Base-by-base conservation (phyloP, 2,797 vertebrate genomes). In the Podarcis siculus region DNA sequence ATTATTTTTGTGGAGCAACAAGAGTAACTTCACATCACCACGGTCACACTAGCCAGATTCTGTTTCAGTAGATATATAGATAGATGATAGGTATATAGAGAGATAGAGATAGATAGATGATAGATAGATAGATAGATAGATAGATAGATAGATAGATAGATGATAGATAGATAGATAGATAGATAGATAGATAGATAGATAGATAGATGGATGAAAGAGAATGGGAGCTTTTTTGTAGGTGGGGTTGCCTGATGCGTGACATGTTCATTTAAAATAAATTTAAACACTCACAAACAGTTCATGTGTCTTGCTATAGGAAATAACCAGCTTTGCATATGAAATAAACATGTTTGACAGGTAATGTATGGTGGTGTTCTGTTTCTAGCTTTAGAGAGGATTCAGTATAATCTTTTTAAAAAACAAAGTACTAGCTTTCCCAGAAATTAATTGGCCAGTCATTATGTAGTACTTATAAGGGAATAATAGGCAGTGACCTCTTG, bases 391-490 rank as follows among this genome's bases (percentile, higher is more conserved):
- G 35, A 66, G 58, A 37, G n/a, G 35, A 61, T 61, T 75, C 73
- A 30, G 4, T 30, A 17, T 71, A 25, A 35, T 58, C 35, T 79
- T 79, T 66, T 67, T 8, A 49, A 55, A 55, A 67, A 42, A 61
- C 9, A 19, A 75, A 71, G 42, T n/a, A 4, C 12, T 27, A 64
- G 66, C 19, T 64, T 42, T 9, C 67, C 25, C n/a, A 75, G 37
- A 30, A 76, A 87, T 64, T 82, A 82, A 82, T n/a, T 75, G 69
- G n/a, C 55, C 8, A 42, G 71, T 32, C 25, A 19, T 82, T 87
- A 21, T 39, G 25, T 8, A 55, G 23, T 55, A 67, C 12, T 49
- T 83, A 5, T 17, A 39, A 10, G 75, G 13, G 19, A 67, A 69
- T 37, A 30, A 8, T 10, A 69, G 45, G 58, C 30, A 23, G 42